Evolutionary conservation across 2,113 vertebrate species (phyloP).

Genomic region (Progne subis): DNA sequence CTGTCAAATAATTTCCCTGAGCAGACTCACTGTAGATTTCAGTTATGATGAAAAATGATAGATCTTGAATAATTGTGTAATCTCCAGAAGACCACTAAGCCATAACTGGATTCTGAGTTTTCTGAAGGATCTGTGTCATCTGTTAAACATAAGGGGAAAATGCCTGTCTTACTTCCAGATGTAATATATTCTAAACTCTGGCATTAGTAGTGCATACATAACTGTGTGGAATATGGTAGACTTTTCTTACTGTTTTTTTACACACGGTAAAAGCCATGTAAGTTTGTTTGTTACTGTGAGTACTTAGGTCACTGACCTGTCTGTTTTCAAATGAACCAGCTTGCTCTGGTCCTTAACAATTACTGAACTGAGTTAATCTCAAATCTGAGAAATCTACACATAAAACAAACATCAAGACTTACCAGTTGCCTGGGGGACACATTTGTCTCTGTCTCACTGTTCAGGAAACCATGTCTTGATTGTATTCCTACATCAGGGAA

Average conservation of each 20-base stretch:
- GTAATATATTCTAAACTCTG: not conserved
- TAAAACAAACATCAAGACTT: not conserved
- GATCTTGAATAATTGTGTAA: not conserved
- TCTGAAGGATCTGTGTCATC: not conserved
- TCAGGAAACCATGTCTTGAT: not conserved
- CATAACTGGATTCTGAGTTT: not conserved
- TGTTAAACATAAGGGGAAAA: not conserved
- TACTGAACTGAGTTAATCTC: not conserved
- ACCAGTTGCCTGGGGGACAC: not conserved
- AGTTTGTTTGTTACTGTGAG: not conserved
- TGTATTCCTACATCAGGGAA: not conserved
- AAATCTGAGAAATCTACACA: not conserved
- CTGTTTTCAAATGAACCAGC: not conserved
- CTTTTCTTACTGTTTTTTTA: not conserved
- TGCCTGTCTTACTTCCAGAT: not conserved
- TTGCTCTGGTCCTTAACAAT: not conserved
- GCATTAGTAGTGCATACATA: not conserved
- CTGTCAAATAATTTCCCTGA: not conserved
- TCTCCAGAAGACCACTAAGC: not conserved
- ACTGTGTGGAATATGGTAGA: not conserved
- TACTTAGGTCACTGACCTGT: not conserved
- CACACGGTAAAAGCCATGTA: not conserved
- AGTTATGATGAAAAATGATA: not conserved
- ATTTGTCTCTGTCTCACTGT: not conserved
- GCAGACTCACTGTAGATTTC: not conserved